Evolutionary conservation across 2,888 invertebrate species (phyloP).

Genomic region (Athetis lepigone): DNA sequence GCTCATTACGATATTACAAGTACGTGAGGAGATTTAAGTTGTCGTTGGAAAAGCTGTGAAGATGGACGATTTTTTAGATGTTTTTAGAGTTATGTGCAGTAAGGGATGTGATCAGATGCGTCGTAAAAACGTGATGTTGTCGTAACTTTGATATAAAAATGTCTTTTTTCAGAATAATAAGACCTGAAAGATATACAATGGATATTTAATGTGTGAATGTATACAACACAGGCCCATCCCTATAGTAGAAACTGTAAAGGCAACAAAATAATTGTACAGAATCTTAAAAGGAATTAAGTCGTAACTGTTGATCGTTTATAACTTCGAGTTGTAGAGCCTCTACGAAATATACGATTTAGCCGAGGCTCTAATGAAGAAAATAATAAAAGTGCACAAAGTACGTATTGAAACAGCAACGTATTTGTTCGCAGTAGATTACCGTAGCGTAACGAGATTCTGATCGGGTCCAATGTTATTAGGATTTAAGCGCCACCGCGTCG

Average conservation of each 20-base stretch:
- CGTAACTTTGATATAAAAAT: constrained; percentile 47
- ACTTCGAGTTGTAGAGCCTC: not conserved
- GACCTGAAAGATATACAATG: constrained; percentile 5
- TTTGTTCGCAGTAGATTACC: constrained; percentile 84
- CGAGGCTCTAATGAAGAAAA: constrained; percentile 50
- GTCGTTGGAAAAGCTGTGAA: constrained; percentile 75
- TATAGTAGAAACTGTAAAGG: not conserved
- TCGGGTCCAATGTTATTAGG: constrained; percentile 87
- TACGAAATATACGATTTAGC: constrained; percentile 16
- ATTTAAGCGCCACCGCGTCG: constrained; percentile 85
- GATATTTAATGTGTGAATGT: not conserved
- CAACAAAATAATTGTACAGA: not conserved
- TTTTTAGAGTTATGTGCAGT: constrained; percentile 56
- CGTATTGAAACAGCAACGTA: constrained; percentile 77
- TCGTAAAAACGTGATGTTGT: constrained; percentile 51
- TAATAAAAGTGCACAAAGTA: constrained; percentile 61
- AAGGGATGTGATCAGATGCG: constrained; percentile 48
- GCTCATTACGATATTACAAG: constrained; percentile 88
- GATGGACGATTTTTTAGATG: constrained; percentile 68
- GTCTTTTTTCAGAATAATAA: constrained; percentile 41
- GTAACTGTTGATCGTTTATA: not conserved
- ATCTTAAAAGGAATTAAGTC: not conserved
- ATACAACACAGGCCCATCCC: constrained; percentile 2
- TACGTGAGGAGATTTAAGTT: constrained; percentile 88
- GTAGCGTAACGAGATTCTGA: constrained; percentile 87